Evolutionary conservation across 2,113 vertebrate genomes (phyloP), one percentile per base, ranked within the genome.

Genomic region (Rhinichthys klamathensis): DNA sequence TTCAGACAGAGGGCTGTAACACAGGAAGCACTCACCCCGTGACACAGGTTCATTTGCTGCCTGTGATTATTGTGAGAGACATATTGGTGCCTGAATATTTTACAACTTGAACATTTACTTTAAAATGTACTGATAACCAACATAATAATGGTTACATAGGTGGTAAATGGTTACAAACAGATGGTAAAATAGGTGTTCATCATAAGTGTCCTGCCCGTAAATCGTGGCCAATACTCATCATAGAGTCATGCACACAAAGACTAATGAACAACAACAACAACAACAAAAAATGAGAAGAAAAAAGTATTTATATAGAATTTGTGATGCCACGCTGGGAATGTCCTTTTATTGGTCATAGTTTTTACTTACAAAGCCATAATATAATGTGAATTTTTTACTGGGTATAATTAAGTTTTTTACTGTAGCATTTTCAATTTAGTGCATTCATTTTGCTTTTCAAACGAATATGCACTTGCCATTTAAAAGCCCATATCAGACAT

Each of bases 21-120:
- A 88, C 90, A 90, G 90, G 89, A 91, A 90, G 80, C 72, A 27
- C 76, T 74, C 78, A 58, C 76, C 74, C 51, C 76, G 27, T 77
- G 84, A 89, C 88, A 87, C 84, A 69, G 80, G 44, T 87, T 83
- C 74, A 85, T 80, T 82, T 78, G 79, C 80, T 9, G 61, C 35
- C 46, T 56, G 11, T 83, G 78, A 80, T 83, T 86, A 67, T 86
- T 70, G 65, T 88, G 51, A 15, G 63, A 77, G 51, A 84, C 15
- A 18, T 16, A 67, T 30, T 15, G 13, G 25, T 30, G 2, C 10
- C 60, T 61, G n/a, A 25, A 7, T 16, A 65, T 32, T 32, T 67
- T 67, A 18, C 6, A 67, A 30, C 61, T 63, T 30, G 12, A 25
- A 27, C 7, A 18, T 65, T 2, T 16, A 16, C 7, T 13, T 30